Evolutionary conservation across 2,888 invertebrate genomes (phyloP), one percentile per base, ranked within the genome.

Genomic region (Hoplodrina blanda): DNA sequence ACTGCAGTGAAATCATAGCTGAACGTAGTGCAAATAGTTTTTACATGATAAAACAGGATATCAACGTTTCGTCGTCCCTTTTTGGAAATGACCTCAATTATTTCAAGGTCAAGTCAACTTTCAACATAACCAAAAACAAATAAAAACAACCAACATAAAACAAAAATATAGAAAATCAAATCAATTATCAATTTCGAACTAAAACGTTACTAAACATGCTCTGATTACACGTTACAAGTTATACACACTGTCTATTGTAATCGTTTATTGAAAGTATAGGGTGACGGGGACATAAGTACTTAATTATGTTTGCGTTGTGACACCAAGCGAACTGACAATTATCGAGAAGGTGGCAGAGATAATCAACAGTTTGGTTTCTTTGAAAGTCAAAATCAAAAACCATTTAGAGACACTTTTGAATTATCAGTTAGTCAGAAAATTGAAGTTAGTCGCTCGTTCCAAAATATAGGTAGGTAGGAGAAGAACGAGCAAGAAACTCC

Each of bases 281-380:
- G 78, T 73, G 76, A 76, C 81, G 77, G 87, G 78, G 73, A 54
- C 13, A 73, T 91, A 91, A 92, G 91, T 76, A 87, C 89, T 83
- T 91, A 92, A 92, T 92, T 88, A 87, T 91, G 84, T 90, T 89
- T 91, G 87, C 67, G 67, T 82, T 76, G 84, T 77, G 59, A 75
- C 73, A 62, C 74, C 61, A 46, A 60, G 75, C 30, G 20, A 68
- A 59, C 81, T 75, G 73, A 69, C 69, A 85, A 92, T 92, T 92
- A 92, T 87, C 79, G 72, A 72, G 67, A 69, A 59, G 15, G 4
- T 4, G 19, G n/a, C 85, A 86, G 83, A 20, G 54, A 76, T 82
- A 0, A 4, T 0, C 1, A 88, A 91, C 88, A 30, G 15, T 37
- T 53, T 53, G 11, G 13, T 41, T 41, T 37, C 37, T 37, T 6